A percentile compares a stretch with the other conserved stretches of the same genome.
Evolutionary conservation across 2,797 vertebrate species (phyloP).

Genomic region (Alectoris magna): DNA sequence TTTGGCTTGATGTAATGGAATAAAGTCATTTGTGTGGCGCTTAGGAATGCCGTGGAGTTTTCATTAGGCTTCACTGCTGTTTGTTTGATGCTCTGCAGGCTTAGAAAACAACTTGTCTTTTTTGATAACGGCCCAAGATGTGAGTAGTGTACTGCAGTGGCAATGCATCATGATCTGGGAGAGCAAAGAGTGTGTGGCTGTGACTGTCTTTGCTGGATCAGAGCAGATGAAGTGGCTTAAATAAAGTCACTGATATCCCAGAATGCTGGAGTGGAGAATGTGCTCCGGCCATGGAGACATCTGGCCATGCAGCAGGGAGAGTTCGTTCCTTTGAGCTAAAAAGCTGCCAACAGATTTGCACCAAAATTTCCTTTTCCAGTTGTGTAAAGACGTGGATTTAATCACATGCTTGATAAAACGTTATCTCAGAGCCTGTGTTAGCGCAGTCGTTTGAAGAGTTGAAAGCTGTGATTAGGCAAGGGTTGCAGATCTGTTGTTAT

Average conservation of each 20-base stretch:
- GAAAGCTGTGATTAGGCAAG: accelerated
- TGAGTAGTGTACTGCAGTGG: background rate
- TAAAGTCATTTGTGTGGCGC: constrained; percentile 14
- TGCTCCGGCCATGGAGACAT: background rate
- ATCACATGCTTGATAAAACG: accelerated
- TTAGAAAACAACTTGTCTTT: background rate
- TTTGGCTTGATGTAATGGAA: constrained; percentile 43
- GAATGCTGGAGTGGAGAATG: accelerated
- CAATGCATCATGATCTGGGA: background rate
- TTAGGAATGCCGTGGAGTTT: background rate
- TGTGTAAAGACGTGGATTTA: accelerated
- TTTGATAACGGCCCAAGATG: background rate
- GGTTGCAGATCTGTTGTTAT: accelerated
- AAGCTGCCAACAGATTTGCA: background rate
- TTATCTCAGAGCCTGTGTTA: background rate
- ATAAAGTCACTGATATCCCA: background rate
- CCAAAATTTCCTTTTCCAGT: background rate
- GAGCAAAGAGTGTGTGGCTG: background rate
- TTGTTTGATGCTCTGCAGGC: background rate
- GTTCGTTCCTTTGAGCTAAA: background rate
- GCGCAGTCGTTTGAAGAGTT: background rate
- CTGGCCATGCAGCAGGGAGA: background rate
- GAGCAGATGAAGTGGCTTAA: background rate
- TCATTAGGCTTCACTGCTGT: constrained; percentile 11
- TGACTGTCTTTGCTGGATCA: background rate